Percentiles rank a stretch among this genome's conserved stretches.
Conservation (phyloP, 2,113 vertebrate species). For the Connochaetes taurinus region DNA sequence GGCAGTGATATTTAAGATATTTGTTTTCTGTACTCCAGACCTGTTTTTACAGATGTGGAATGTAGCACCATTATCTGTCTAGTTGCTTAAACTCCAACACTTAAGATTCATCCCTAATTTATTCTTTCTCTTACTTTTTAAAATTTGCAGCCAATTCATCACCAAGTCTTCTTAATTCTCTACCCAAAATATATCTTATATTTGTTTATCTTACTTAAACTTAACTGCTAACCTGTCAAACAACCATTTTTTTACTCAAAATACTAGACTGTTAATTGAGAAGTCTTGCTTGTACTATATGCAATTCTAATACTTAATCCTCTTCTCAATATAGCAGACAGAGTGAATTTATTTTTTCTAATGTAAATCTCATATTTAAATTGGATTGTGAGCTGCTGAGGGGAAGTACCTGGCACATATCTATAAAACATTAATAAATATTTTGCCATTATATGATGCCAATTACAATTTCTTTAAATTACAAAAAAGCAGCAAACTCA, state of each 20-base stretch:
- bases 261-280: neutral
- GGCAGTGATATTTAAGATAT: neutral
- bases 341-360: neutral
- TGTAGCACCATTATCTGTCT: neutral
- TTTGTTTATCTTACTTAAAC: neutral
- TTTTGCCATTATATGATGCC: neutral
- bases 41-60: neutral
- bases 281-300: neutral
- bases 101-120: neutral
- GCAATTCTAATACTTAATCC: neutral
- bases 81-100: neutral
- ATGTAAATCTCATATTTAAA: neutral
- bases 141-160: neutral
- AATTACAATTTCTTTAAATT: neutral
- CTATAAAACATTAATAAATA: neutral
- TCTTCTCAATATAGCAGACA: neutral
- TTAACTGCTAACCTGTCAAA: neutral
- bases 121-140: neutral
- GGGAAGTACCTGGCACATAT: neutral
- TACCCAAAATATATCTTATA: neutral
- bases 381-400: neutral
- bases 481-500: neutral
- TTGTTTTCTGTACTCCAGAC: neutral
- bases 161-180: neutral
- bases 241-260: neutral